phyloP scores from a whole-genome alignment of 2,797 vertebrate species.

The Ambastaia sidthimunki region DNA sequence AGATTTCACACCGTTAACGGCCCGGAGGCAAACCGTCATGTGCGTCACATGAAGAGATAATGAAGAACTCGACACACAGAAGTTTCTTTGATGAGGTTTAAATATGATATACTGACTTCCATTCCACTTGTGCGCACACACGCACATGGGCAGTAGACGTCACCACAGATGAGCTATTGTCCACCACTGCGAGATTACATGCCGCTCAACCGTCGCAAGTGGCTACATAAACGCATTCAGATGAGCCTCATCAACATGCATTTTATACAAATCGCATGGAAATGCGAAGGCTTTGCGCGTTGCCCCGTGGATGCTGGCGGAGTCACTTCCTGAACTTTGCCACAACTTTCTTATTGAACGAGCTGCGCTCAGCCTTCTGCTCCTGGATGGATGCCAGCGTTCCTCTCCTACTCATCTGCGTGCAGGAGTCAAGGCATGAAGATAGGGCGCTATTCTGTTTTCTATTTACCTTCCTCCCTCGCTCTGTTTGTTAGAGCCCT shows the following conservation, averaged over 20 bases:
- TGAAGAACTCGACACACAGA: conserved; percentile 37
- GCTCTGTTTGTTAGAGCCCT: conserved; percentile 66
- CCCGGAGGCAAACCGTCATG: conserved; percentile 38
- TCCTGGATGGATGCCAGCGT: conserved; percentile 40
- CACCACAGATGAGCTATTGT: conserved; percentile 34
- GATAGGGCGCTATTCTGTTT: conserved; percentile 52
- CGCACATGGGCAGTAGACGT: not conserved
- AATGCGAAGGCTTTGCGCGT: conserved; percentile 19
- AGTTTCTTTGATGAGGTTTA: conserved; percentile 45
- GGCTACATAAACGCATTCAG: conserved; percentile 41
- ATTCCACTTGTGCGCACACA: not conserved
- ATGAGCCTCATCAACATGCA: conserved; percentile 41
- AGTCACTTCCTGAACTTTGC: conserved; percentile 23
- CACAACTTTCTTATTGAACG: conserved; percentile 35
- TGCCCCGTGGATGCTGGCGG: not conserved
- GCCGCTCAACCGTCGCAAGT: conserved; percentile 25
- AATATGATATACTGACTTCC: conserved; percentile 27
- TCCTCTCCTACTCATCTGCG: conserved; percentile 30
- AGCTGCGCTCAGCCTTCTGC: not conserved
- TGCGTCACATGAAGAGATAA: conserved; percentile 33
- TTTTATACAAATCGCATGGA: conserved; percentile 37
- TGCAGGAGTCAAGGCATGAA: conserved; percentile 37
- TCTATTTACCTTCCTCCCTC: conserved; percentile 57
- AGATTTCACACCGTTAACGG: conserved; percentile 24
- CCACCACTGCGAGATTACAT: conserved; percentile 34